Percentiles rank a stretch among this genome's conserved stretches.
Evolutionary conservation across 1,140 invertebrate genomes (phyloP).

Genomic region (Cheumatopsyche charites): DNA sequence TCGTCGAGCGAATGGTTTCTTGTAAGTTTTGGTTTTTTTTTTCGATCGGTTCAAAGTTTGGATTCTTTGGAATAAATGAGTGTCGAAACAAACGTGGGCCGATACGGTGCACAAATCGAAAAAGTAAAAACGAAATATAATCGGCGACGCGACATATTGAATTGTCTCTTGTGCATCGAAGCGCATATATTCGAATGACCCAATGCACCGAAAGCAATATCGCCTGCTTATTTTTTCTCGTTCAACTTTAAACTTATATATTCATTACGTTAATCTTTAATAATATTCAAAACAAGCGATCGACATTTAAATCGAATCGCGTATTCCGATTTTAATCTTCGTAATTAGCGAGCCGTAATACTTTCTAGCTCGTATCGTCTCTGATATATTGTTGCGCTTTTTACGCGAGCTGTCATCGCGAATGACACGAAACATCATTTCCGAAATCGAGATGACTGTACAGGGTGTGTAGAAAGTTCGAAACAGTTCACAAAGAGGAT

Average conservation of each 20-base stretch:
- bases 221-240: not conserved
- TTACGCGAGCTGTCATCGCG: not conserved
- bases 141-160: slow-evolving; percentile 22
- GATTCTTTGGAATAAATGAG: not conserved
- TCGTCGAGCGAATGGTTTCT: no score
- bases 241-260: slow-evolving; percentile 13
- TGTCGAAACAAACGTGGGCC: slow-evolving; percentile 10
- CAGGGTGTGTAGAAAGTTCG: no score
- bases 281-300: not conserved
- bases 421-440: not conserved
- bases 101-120: slow-evolving; percentile 1
- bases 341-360: not conserved
- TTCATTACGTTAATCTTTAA: slow-evolving; percentile 13
- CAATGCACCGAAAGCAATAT: slow-evolving; percentile 1
- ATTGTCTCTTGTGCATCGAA: slow-evolving; percentile 21
- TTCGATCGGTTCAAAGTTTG: not conserved
- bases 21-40: not conserved
- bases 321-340: not conserved
- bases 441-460: no score
- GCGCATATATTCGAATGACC: slow-evolving; percentile 15
- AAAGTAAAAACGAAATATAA: slow-evolving; percentile 13
- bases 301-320: not conserved
- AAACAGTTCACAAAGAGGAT: no score
- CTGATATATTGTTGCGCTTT: not conserved
- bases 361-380: not conserved